Evolutionary conservation across 2,888 invertebrate species (phyloP), one percentile per base, ranked within the genome.

Genomic region (Acanthosepion esculentum): DNA sequence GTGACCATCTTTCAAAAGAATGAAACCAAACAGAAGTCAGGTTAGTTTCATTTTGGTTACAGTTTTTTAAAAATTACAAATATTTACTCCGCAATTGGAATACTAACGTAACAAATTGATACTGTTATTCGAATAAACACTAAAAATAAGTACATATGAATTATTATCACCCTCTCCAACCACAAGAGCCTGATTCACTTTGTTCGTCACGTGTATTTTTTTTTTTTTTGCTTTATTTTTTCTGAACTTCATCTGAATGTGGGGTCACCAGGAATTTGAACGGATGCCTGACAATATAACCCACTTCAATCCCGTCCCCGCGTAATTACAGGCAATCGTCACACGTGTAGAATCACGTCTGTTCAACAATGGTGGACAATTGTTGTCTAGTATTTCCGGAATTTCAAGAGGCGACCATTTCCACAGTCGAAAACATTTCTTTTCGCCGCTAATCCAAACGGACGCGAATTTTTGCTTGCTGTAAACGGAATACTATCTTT

Each of bases 221-320:
- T 29, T 29, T 29, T 64, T 26, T 26, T 64, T n/a, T 55, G 15
- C 20, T 20, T 23, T 59, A 23, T 59, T 33, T 78, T 33, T n/a
- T 2, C 78, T n/a, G 78, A 78, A n/a, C n/a, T 78, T n/a, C n/a
- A n/a, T 78, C 78, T 78, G 78, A 78, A n/a, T 78, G n/a, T 78
- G 78, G 33, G 78, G 78, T 78, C n/a, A 78, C n/a, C 33, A n/a
- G 78, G 78, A 78, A 78, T 78, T 78, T 33, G 78, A 78, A 78
- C 78, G 78, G 78, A 78, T 78, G 78, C n/a, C n/a, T n/a, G 78
- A 78, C 78, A 78, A n/a, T 78, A 78, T 78, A 78, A 78, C n/a
- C 78, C 33, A 78, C 78, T 78, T 78, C 33, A 78, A n/a, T 12
- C 15, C 78, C 78, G n/a, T 78, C 33, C 78, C 33, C 3, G 15